Percentiles rank a stretch among this genome's conserved stretches.
Evolutionary conservation across 2,888 invertebrate genomes (phyloP).

Genomic region (Rhaphigaster nebulosa): DNA sequence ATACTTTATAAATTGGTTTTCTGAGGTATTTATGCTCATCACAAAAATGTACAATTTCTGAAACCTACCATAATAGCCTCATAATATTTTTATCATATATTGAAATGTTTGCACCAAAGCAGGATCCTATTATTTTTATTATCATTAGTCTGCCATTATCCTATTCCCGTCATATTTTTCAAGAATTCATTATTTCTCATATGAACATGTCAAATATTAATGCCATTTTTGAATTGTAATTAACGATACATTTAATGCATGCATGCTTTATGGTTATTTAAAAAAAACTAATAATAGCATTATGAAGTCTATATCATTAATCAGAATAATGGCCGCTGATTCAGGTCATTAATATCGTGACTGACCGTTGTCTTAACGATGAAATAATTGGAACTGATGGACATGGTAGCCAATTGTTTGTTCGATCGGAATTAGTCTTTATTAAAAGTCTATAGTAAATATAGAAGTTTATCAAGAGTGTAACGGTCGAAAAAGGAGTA

Average conservation of each 20-base stretch:
- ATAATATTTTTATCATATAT: no score
- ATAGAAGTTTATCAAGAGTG: background rate
- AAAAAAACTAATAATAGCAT: background rate
- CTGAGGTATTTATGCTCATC: no score
- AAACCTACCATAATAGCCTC: no score
- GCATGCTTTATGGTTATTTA: background rate
- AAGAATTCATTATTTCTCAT: no score
- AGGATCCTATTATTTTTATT: no score
- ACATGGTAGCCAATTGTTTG: background rate
- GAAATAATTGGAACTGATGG: slow-evolving; percentile 23
- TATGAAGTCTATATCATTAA: background rate
- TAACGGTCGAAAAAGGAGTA: background rate
- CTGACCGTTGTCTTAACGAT: slow-evolving; percentile 14
- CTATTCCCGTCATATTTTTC: no score
- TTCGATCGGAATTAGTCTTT: slow-evolving; percentile 26
- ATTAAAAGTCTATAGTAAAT: background rate
- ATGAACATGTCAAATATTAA: no score
- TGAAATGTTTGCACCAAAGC: no score
- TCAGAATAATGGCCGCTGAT: background rate
- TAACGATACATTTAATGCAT: background rate
- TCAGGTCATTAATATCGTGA: background rate
- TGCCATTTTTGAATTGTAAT: no score
- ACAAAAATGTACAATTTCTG: no score
- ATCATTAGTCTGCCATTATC: no score
- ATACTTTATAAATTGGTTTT: no score